phyloP scores from a whole-genome alignment of 1,140 invertebrate species.

The Leguminivora glycinivorella region DNA sequence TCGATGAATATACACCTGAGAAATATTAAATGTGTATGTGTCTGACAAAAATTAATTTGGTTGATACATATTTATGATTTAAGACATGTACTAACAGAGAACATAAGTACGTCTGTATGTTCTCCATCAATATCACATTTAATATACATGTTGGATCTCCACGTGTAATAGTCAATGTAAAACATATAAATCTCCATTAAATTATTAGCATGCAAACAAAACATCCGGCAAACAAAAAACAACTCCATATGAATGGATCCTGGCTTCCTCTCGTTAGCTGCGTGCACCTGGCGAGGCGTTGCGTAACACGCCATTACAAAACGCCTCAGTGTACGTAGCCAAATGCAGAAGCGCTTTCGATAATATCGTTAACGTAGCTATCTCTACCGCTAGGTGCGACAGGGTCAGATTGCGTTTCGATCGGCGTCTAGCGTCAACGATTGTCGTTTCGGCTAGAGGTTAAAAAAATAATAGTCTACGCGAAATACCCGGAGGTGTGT shows the following conservation, averaged over 20 bases:
- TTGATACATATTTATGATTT: no score
- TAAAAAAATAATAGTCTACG: background rate
- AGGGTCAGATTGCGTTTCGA: no score
- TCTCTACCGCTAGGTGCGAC: no score
- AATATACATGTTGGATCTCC: background rate
- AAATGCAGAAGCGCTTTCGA: background rate
- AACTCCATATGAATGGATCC: slow-evolving; percentile 24
- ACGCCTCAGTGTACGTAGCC: background rate
- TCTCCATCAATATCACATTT: background rate
- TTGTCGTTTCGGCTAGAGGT: no score
- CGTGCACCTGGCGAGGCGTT: slow-evolving; percentile 3
- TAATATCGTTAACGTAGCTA: background rate
- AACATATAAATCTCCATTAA: background rate
- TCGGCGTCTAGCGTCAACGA: no score
- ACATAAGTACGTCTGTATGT: no score
- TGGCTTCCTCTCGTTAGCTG: slow-evolving; percentile 21
- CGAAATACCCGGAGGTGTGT: background rate
- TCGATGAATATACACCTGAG: no score
- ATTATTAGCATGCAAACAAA: slow-evolving; percentile 4
- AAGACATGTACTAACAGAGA: no score
- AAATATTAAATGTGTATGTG: no score
- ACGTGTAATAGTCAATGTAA: background rate
- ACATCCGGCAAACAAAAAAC: slow-evolving; percentile 23
- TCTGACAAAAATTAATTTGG: no score
- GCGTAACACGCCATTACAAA: slow-evolving; percentile 17